Evolutionary conservation across 2,888 invertebrate genomes (phyloP).

Genomic region (Mactromeris polynyma): DNA sequence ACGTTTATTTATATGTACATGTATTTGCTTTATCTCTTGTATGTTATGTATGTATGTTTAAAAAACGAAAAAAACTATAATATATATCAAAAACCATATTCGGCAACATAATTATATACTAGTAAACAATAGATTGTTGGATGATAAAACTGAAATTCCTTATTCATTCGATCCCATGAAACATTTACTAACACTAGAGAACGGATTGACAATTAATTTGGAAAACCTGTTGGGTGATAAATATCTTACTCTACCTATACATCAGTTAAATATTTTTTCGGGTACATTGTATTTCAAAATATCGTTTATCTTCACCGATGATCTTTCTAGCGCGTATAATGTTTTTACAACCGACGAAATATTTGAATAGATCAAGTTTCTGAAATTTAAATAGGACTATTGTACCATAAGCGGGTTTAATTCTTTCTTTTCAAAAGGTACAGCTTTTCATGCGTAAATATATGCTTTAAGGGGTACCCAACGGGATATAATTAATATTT

Average conservation of each 20-base stretch:
- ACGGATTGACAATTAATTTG: no score
- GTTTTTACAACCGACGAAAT: conserved; percentile 30
- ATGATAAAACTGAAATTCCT: no score
- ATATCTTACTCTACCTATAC: background rate
- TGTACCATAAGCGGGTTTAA: conserved; percentile 30
- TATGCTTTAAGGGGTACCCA: background rate
- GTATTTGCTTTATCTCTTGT: no score
- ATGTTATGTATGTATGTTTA: no score
- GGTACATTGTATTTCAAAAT: conserved; percentile 2
- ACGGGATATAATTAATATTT: background rate
- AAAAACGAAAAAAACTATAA: no score
- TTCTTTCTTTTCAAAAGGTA: background rate
- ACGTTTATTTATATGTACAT: no score
- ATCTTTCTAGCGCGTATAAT: background rate
- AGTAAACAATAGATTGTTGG: no score
- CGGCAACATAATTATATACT: no score
- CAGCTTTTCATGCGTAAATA: conserved; percentile 5
- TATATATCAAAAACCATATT: no score
- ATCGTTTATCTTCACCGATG: background rate
- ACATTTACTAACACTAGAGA: no score
- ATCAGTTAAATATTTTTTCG: background rate
- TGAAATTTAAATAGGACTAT: conserved; percentile 36
- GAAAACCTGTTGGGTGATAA: background rate
- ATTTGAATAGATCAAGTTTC: conserved; percentile 33
- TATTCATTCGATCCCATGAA: no score